Base-by-base conservation (phyloP, 2,888 invertebrate genomes). In the Ochlodes sylvanus region DNA sequence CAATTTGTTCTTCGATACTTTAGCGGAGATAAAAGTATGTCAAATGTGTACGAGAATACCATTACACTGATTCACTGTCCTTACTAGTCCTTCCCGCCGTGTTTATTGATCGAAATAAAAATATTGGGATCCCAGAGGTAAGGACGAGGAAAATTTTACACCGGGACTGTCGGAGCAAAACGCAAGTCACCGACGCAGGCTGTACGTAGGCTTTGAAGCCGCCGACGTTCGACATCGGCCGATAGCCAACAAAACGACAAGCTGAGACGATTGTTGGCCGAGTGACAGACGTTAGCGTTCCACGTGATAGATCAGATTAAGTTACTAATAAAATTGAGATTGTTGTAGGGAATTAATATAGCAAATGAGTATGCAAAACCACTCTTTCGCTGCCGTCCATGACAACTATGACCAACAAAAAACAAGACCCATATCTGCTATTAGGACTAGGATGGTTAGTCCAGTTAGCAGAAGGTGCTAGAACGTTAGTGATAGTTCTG, bases 201-300 rank as follows among this genome's bases (percentile, higher is more conserved):
- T 83, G 76, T 78, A 78, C 80, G 80, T 78, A 77, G 79, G 82
- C 92, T 92, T 92, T 92, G 92, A 92, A 88, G 88, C 84, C 78
- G 89, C 92, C 92, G 90, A 87, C 91, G 84, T 87, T 90, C 90
- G 89, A 88, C 90, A 86, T 86, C 89, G 85, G 70, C 79, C 90
- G 89, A 91, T 90, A 87, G 85, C 88, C 86, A 87, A 90, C 90
- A 91, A 92, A 91, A 91, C 89, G 90, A 91, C 88, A 84, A 88
- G 81, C 81, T 74, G 70, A 71, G 69, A 19, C 42, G 60, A 67
- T 62, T 56, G 63, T 70, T 79, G 79, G 71, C 42, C 71, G 82
- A 82, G 79, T 72, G 52, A 83, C 9, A 70, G 81, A 77, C 68
- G 34, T 58, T 73, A 81, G 84, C 84, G 73, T 65, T 72, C 52